Evolutionary conservation across 2,113 vertebrate genomes (phyloP).

Genomic region (Cyanocitta stelleri): DNA sequence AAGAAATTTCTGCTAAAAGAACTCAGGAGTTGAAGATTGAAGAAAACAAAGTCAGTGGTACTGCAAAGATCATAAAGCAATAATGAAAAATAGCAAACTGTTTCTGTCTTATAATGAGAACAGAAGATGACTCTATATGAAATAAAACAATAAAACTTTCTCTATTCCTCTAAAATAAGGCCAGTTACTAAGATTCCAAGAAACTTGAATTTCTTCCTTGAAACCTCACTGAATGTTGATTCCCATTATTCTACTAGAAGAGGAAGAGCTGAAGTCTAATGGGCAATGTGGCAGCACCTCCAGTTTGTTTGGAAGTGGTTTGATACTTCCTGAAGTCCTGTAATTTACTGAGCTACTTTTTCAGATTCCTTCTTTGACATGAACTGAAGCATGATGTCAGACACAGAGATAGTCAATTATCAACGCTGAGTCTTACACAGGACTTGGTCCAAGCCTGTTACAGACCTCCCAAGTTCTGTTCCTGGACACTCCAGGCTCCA

Average conservation of each 20-base stretch:
- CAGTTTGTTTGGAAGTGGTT: not conserved
- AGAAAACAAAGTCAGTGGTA: not conserved
- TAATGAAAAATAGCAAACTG: not conserved
- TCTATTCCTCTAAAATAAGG: not conserved
- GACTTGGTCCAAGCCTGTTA: slow-evolving; percentile 4
- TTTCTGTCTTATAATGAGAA: not conserved
- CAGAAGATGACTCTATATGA: not conserved
- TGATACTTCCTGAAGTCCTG: not conserved
- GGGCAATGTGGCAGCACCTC: not conserved
- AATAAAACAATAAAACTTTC: not conserved
- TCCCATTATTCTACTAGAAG: not conserved
- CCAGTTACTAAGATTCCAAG: not conserved
- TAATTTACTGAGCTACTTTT: not conserved
- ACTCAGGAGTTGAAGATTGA: not conserved
- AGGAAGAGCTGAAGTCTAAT: not conserved
- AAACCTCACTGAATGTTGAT: not conserved
- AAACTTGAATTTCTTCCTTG: not conserved
- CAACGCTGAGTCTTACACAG: not conserved
- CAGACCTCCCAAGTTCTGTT: slow-evolving; percentile 53
- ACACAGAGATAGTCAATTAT: not conserved
- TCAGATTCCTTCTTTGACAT: not conserved
- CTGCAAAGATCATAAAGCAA: not conserved
- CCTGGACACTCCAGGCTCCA: not conserved
- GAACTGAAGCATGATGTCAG: not conserved
- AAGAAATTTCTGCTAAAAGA: not conserved